Percentiles rank a stretch among this genome's conserved stretches.
phyloP scores from a whole-genome alignment of 2,888 invertebrate genomes.

The Merodon equestris region DNA sequence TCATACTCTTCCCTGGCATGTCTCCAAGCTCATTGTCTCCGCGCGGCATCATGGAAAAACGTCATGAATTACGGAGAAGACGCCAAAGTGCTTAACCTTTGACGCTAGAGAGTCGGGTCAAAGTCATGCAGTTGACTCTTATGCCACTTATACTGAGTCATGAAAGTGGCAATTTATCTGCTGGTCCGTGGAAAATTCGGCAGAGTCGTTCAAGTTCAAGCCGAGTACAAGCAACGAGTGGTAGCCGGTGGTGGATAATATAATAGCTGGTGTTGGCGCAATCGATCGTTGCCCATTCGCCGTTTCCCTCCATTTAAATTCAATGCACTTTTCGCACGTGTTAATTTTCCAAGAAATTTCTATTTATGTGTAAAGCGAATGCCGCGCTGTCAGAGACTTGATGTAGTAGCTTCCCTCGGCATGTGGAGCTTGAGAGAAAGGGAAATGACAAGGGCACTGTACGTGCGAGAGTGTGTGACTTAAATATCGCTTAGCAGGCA shows the following conservation, averaged over 20 bases:
- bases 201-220: conserved; percentile 3
- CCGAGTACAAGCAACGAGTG: too few species aligned
- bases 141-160: conserved; percentile 27
- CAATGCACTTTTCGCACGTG: conserved; percentile 59
- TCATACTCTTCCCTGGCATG: conserved; percentile 17
- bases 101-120: conserved; percentile 41
- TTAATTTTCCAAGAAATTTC: conserved; percentile 57
- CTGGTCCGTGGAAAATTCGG: conserved; percentile 32
- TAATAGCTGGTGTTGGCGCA: conserved; percentile 7
- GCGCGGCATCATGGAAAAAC: conserved; percentile 16
- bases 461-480: conserved; percentile 15
- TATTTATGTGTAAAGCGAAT: conserved; percentile 40
- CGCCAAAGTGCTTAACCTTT: conserved; percentile 58
- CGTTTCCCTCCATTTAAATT: conserved; percentile 50
- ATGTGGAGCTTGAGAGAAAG: conserved; percentile 36
- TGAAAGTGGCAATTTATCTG: conserved; percentile 30
- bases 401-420: conserved; percentile 3
- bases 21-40: background rate
- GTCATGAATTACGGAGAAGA: conserved; percentile 44
- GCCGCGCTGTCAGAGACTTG: background rate
- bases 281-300: background rate
- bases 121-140: conserved; percentile 43
- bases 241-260: too few species aligned
- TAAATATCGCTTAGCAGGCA: conserved; percentile 6
- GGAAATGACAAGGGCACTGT: conserved; percentile 24